Conservation (phyloP, 2,113 vertebrate species). For the Cricetomys ansorgei region DNA sequence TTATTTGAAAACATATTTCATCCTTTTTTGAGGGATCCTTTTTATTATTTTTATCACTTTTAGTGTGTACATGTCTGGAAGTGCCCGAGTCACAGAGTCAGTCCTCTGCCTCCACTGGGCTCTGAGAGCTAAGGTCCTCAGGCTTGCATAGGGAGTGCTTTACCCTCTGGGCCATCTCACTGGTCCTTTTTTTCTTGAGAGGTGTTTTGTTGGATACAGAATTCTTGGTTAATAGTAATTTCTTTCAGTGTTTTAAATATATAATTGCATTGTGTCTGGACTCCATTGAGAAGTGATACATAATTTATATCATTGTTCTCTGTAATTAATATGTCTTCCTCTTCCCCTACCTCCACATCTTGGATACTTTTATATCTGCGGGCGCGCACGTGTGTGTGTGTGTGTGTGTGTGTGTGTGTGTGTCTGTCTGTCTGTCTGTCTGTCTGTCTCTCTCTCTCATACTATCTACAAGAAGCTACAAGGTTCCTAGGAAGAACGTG, state of each 20-base stretch:
- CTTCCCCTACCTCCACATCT: not conserved
- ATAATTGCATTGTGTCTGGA: conserved; percentile 1
- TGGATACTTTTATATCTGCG: not conserved
- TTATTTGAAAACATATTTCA: conserved; percentile 32
- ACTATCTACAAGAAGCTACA: not conserved
- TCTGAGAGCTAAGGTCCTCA: not conserved
- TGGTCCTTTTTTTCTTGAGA: conserved; percentile 6
- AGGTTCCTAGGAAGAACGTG: not conserved
- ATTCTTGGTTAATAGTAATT: conserved; percentile 46
- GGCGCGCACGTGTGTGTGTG: too few relatives aligned
- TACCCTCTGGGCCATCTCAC: not conserved
- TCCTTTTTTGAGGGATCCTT: not conserved
- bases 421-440: not conserved
- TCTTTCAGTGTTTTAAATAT: conserved; percentile 51
- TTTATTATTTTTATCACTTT: not conserved
- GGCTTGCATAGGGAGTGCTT: not conserved
- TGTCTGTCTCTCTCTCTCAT: not conserved
- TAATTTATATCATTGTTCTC: conserved; percentile 33
- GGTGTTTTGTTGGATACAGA: conserved; percentile 2
- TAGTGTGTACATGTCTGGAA: too few relatives aligned
- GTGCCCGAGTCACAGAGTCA: not conserved
- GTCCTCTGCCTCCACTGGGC: not conserved
- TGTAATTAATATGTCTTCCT: not conserved
- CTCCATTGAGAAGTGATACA: conserved; percentile 28
- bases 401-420: too few relatives aligned